Conservation (phyloP, 1,140 invertebrate species). For the Bombyx mandarina region DNA sequence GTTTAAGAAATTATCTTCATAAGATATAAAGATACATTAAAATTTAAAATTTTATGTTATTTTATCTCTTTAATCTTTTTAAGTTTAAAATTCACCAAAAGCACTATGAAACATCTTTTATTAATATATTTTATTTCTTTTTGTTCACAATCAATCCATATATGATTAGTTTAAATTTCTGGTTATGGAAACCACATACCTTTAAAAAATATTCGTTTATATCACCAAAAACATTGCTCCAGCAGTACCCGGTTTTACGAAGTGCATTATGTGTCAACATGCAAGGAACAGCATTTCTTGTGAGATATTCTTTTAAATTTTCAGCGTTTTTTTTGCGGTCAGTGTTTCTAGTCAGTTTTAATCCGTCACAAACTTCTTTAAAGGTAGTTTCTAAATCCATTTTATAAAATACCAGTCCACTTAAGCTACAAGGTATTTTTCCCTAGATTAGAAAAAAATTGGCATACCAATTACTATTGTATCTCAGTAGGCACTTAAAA, state of each 20-base stretch:
- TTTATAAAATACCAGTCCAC: constrained; percentile 6
- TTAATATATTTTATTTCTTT: too few species aligned
- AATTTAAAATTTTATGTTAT: too few species aligned
- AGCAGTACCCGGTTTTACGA: constrained; percentile 39
- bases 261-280: constrained; percentile 43
- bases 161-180: too few species aligned
- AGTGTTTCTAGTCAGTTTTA: constrained; percentile 31
- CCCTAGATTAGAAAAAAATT: too few species aligned
- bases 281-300: constrained; percentile 42
- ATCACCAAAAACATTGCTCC: constrained; percentile 54
- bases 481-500: not conserved
- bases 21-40: too few species aligned
- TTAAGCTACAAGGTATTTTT: not conserved
- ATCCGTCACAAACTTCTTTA: constrained; percentile 34
- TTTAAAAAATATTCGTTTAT: constrained; percentile 53
- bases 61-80: too few species aligned
- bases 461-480: not conserved
- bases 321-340: constrained; percentile 55
- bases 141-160: too few species aligned
- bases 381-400: constrained; percentile 43
- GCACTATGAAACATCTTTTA: too few species aligned
- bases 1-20: too few species aligned
- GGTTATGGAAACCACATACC: constrained; percentile 19
- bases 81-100: too few species aligned
- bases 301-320: constrained; percentile 47